A percentile compares a stretch with the other conserved stretches of the same genome.
phyloP scores from a whole-genome alignment of 2,888 invertebrate genomes.

The Athalia circularis region DNA sequence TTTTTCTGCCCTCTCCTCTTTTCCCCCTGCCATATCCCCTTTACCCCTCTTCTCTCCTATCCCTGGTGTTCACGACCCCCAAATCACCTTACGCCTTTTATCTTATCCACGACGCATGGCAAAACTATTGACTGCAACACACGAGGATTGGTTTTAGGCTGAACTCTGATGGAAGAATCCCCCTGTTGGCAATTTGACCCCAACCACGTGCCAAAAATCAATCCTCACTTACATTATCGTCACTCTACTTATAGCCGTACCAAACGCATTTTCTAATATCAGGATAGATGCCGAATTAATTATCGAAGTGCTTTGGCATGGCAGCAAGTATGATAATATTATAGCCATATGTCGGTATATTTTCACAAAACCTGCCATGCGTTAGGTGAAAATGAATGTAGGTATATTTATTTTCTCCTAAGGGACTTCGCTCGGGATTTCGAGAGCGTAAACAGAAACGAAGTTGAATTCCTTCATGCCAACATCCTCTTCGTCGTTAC shows the following conservation, averaged over 20 bases:
- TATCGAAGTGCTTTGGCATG: too few species aligned
- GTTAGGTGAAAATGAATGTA: constrained; percentile 9
- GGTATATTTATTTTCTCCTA: constrained; percentile 31
- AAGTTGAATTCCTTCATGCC: too few species aligned
- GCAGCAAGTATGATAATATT: too few species aligned
- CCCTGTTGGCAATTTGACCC: constrained; percentile 4
- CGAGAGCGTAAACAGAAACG: constrained; percentile 10
- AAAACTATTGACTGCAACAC: constrained; percentile 35
- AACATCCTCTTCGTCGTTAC: too few species aligned
- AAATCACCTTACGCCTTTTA: constrained; percentile 46
- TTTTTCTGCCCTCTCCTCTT: constrained; percentile 32
- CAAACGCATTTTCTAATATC: background rate
- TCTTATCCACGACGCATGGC: constrained; percentile 29
- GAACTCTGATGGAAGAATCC: constrained; percentile 12
- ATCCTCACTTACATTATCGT: background rate
- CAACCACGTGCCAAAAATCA: constrained; percentile 31
- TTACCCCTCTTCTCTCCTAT: constrained; percentile 47
- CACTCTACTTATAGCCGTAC: background rate
- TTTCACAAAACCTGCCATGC: background rate
- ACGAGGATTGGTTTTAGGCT: background rate
- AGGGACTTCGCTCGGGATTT: too few species aligned
- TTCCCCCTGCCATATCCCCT: constrained; percentile 45
- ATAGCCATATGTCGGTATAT: background rate
- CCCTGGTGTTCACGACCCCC: constrained; percentile 47
- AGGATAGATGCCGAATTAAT: too few species aligned